Conservation (phyloP, 2,797 vertebrate species). For the Poeciliopsis turneri region DNA sequence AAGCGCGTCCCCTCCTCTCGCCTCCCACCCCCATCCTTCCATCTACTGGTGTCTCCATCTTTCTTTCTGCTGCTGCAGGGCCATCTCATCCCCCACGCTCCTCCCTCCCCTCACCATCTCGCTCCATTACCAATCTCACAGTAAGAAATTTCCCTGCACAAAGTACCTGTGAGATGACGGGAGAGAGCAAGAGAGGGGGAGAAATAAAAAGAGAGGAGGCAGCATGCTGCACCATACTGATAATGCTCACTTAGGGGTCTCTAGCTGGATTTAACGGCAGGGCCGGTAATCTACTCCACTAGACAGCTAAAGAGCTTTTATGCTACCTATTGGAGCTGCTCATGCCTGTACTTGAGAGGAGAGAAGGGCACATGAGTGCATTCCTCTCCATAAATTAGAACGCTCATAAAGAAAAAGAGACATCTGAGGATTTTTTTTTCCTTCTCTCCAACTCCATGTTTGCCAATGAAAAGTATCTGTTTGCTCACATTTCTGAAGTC, state of each 20-base stretch:
- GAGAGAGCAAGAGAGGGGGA: slow-evolving; percentile 11
- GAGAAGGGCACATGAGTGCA: slow-evolving; percentile 69
- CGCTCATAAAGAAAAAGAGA: slow-evolving; percentile 62
- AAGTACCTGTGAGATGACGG: slow-evolving; percentile 52
- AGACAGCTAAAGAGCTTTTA: slow-evolving; percentile 81
- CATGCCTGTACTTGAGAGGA: slow-evolving; percentile 70
- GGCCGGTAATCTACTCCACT: slow-evolving; percentile 80
- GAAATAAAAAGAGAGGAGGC: slow-evolving; percentile 49
- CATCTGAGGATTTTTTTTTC: slow-evolving; percentile 28
- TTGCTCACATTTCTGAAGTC: slow-evolving; percentile 44
- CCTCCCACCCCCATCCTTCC: not conserved
- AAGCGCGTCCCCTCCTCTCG: slow-evolving; percentile 20
- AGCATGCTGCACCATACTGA: slow-evolving; percentile 73
- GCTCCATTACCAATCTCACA: slow-evolving; percentile 59
- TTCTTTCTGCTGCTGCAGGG: slow-evolving; percentile 44
- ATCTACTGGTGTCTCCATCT: slow-evolving; percentile 44
- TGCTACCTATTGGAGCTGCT: slow-evolving; percentile 74
- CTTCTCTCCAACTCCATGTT: slow-evolving; percentile 1
- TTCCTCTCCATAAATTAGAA: slow-evolving; percentile 78
- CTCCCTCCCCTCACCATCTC: slow-evolving; percentile 42
- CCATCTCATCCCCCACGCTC: slow-evolving; percentile 55
- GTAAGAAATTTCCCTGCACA: slow-evolving; percentile 66
- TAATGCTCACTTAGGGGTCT: slow-evolving; percentile 77
- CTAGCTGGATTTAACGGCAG: slow-evolving; percentile 73
- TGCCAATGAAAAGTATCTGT: slow-evolving; percentile 45